Evolutionary conservation across 2,888 invertebrate genomes (phyloP), one percentile per base, ranked within the genome.

Genomic region (Zaprionus bogoriensis): DNA sequence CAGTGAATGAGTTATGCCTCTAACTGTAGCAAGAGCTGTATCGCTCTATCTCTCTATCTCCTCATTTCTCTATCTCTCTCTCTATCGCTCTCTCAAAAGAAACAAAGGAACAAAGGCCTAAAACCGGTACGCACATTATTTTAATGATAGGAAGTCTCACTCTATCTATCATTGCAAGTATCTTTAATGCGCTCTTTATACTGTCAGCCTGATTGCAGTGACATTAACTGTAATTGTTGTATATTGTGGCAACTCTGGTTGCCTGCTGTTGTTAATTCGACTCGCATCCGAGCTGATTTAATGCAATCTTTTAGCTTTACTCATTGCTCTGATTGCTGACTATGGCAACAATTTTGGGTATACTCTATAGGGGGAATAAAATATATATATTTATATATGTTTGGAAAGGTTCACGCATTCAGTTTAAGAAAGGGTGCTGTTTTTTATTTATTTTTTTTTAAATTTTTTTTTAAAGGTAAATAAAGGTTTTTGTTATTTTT

Each of bases 1-100:
- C 60, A 48, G 42, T 55, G 48, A 73, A 71, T 67, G 67, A 61
- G 60, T 58, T 60, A 69, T 77, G 59, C 41, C 23, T 22, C 6
- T 7, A 6, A 17, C 9, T 6, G 10, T 6, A 27, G 27, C 5
- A 23, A 5, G 23, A 23, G 23, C 32, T 36, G 27, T 9, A 7
- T 32, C 1, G 12, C 14, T 6, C 14, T 0, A 12, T 3, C 32
- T 6, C 14, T 14, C 30, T 30, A 9, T 28, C 28, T n/a, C 28
- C n/a, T n/a, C n/a, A n/a, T n/a, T n/a, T n/a, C 12, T 12, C 14
- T 14, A 5, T 12, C 14, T 30, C 14, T 30, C 12, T 14, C 32
- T 17, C 14, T 3, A 1, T 36, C 32, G 7, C 32, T 17, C 32
- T 36, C 6, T 17, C 7, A 17, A 9, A n/a, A n/a, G n/a, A 12